phyloP scores from a whole-genome alignment of 1,140 invertebrate species.

The Drosophila paulistorum region DNA sequence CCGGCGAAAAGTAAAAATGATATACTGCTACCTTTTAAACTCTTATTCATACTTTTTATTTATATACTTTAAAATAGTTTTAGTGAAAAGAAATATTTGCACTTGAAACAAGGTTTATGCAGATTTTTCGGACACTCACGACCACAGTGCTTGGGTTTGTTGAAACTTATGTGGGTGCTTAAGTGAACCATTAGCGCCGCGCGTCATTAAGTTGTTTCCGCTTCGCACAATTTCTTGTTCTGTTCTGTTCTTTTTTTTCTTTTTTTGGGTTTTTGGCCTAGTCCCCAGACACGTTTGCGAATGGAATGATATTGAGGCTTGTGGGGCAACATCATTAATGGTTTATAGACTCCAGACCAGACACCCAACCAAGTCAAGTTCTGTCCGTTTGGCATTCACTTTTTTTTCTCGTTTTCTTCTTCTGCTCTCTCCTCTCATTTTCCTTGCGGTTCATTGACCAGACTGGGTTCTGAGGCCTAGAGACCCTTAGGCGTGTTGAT shows the following conservation, averaged over 20 bases:
- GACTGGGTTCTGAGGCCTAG: constrained; percentile 5
- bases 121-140: too few species aligned
- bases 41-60: too few species aligned
- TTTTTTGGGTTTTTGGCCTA: constrained; percentile 39
- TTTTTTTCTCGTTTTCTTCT: constrained; percentile 6
- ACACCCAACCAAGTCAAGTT: constrained; percentile 3
- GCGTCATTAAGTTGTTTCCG: constrained; percentile 81
- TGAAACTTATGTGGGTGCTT: constrained; percentile 79
- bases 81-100: too few species aligned
- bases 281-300: constrained; percentile 21
- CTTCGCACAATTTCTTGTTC: constrained; percentile 74
- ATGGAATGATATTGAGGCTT: constrained; percentile 45
- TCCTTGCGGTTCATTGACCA: constrained; percentile 71
- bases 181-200: constrained; percentile 81
- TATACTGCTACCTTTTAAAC: too few species aligned
- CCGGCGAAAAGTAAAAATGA: too few species aligned
- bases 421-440: constrained; percentile 1
- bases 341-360: constrained; percentile 57
- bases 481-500: constrained; percentile 54
- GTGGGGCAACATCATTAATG: constrained; percentile 75
- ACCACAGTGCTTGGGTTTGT: constrained; percentile 22
- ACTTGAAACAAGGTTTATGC: not conserved
- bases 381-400: constrained; percentile 1
- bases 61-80: too few species aligned
- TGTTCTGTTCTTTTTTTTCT: constrained; percentile 42